A percentile compares a stretch with the other conserved stretches of the same genome.
Conservation (phyloP, 2,797 vertebrate genomes). For the Gallirallus australis region DNA sequence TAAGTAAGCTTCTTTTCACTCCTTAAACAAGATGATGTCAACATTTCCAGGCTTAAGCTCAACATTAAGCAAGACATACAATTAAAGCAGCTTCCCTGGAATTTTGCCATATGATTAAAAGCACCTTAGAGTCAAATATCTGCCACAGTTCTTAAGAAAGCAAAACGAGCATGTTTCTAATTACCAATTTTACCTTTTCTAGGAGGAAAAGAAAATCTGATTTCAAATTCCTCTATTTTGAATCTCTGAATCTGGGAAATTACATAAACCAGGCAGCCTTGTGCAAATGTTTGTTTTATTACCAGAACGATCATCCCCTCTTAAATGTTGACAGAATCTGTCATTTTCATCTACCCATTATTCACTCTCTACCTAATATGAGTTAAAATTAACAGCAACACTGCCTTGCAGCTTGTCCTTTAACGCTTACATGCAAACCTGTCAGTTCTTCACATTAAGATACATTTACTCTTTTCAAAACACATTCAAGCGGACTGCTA, state of each 20-base stretch:
- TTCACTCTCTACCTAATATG: not conserved
- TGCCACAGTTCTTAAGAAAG: not conserved
- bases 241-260: not conserved
- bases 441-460: slow-evolving; percentile 29
- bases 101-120: not conserved
- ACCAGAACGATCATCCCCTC: not conserved
- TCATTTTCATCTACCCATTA: not conserved
- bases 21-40: not conserved
- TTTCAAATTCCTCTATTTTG: not conserved
- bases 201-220: not conserved
- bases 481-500: not conserved
- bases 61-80: not conserved
- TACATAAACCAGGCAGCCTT: not conserved
- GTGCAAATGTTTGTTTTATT: not conserved
- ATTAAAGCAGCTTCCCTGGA: not conserved
- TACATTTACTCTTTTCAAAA: slow-evolving; percentile 35
- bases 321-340: not conserved
- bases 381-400: not conserved
- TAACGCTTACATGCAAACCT: not conserved
- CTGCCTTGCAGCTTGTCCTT: not conserved
- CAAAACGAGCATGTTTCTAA: not conserved
- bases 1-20: not conserved
- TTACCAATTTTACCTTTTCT: not conserved
- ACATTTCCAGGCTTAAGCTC: not conserved
- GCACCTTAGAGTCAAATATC: not conserved